Evolutionary conservation across 2,113 vertebrate species (phyloP), one percentile per base, ranked within the genome.

Genomic region (Tringa solitaria): DNA sequence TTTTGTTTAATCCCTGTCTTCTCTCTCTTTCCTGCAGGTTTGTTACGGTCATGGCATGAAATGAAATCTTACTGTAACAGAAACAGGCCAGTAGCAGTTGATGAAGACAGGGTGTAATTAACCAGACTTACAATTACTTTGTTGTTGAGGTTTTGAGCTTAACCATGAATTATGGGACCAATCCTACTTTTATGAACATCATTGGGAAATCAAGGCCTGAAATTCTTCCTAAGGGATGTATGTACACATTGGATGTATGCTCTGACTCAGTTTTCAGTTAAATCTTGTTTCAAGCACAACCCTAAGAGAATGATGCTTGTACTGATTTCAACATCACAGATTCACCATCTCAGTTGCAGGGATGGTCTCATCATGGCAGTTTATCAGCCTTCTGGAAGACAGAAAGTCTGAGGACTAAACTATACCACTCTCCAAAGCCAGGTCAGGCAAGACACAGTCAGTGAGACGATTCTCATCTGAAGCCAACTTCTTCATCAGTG

Each of bases 211-310:
- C 63, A 77, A 73, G 53, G 53, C 48, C 57, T 93, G 91, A 76
- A 76, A 68, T 50, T 76, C 63, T 79, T 87, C 74, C 90, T 50
- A 37, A 65, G 82, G 63, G 79, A 76, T 0, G 14, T 72, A n/a
- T 59, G 46, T 45, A 91, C 8, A 7, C 27, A 32, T 67, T 93
- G 67, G 67, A 64, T 85, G 10, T 6, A 12, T 7, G 50, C 78
- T 83, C 81, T 97, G 96, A 96, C 78, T 91, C 93, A 94, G 57
- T 30, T 78, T 57, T 75, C 45, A 83, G 59, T 41, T 65, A 12
- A 64, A 24, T 32, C 56, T 75, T 68, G 69, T 91, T 82, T 63
- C 78, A 69, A 89, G 48, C 30, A 72, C 61, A 82, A 7, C 48
- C 48, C 64, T 39, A 15, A 39, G 37, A 83, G 57, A n/a, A 68